Percentiles rank a stretch among this genome's conserved stretches.
phyloP scores from a whole-genome alignment of 2,113 vertebrate genomes.

The Alces alces region DNA sequence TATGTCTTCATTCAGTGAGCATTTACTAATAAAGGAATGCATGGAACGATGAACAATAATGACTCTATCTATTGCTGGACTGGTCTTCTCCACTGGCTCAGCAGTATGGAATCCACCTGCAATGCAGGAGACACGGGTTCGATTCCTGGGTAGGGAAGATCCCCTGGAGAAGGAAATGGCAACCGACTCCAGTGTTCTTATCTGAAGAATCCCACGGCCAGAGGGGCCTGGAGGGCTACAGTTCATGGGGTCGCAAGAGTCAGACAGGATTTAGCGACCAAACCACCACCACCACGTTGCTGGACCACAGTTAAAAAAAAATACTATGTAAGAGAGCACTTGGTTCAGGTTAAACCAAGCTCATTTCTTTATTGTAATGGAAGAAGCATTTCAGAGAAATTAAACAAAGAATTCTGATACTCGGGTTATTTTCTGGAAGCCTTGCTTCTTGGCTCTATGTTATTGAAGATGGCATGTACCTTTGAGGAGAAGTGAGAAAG shows the following conservation, averaged over 20 bases:
- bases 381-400: slow-evolving; percentile 11
- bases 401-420: background rate
- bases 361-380: background rate
- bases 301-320: background rate
- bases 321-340: background rate
- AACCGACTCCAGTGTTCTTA: background rate
- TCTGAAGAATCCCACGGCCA: background rate
- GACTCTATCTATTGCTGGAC: background rate
- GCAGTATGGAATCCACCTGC: background rate
- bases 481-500: background rate
- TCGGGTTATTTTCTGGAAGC: background rate
- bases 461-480: background rate
- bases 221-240: background rate
- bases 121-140: background rate
- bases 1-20: background rate
- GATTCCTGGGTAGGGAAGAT: background rate
- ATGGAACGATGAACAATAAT: background rate
- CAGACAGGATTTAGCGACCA: background rate
- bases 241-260: background rate
- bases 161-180: background rate
- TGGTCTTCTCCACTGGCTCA: background rate
- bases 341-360: background rate
- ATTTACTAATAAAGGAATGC: background rate
- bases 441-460: background rate
- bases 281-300: background rate